A percentile compares a stretch with the other conserved stretches of the same genome.
Conservation (phyloP, 2,113 vertebrate genomes). For the Chiloscyllium plagiosum region DNA sequence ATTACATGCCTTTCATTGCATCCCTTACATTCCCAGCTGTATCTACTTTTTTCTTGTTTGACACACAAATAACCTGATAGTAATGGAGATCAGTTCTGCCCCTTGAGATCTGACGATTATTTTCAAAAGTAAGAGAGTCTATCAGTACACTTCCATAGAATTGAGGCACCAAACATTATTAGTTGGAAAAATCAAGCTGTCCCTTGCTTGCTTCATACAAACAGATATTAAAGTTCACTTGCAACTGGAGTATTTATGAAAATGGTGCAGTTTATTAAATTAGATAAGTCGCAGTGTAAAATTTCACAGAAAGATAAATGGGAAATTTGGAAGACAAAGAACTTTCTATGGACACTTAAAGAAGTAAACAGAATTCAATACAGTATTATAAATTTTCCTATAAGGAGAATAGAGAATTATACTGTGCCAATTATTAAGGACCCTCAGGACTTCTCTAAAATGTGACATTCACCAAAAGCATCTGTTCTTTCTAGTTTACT, state of each 20-base stretch:
- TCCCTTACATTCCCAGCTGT: background rate
- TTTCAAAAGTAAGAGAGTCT: background rate
- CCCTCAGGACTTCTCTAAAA: background rate
- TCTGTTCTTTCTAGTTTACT: background rate
- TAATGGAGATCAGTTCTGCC: background rate
- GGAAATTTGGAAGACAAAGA: background rate
- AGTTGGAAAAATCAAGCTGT: background rate
- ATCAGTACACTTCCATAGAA: background rate
- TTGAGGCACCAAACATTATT: background rate
- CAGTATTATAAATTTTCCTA: background rate
- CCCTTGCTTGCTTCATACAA: background rate
- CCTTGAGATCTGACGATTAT: background rate
- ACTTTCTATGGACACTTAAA: background rate
- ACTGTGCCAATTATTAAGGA: background rate
- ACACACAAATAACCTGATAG: background rate
- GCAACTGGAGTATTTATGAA: background rate
- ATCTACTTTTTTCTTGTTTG: background rate
- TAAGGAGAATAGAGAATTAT: background rate
- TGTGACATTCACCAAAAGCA: slow-evolving; percentile 1
- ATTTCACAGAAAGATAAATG: background rate
- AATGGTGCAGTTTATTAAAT: background rate
- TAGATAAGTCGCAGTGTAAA: background rate
- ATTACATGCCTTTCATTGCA: background rate
- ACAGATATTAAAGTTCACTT: background rate
- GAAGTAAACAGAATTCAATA: background rate